Percentiles rank a stretch among this genome's conserved stretches.
phyloP scores from a whole-genome alignment of 1,140 invertebrate genomes.

The Limonius californicus region DNA sequence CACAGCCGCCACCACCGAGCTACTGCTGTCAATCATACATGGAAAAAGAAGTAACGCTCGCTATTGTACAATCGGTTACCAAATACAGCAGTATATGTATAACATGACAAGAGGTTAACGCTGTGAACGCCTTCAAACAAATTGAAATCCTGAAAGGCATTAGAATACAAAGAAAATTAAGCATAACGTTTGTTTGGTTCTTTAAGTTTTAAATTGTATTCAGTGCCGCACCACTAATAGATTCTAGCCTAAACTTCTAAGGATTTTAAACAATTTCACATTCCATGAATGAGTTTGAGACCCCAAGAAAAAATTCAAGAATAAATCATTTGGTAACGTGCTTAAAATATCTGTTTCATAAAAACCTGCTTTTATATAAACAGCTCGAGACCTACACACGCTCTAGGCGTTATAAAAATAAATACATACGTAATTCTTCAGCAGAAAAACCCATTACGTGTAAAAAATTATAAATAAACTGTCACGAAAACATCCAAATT shows the following conservation, averaged over 20 bases:
- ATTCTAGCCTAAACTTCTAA: no score
- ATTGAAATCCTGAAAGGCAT: not conserved
- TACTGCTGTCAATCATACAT: slow-evolving; percentile 33
- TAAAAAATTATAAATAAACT: not conserved
- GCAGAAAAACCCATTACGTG: not conserved
- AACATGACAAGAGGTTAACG: not conserved
- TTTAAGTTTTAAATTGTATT: no score
- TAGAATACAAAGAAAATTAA: not conserved
- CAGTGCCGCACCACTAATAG: no score
- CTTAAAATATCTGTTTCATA: no score
- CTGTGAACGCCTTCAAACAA: not conserved
- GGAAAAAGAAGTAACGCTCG: not conserved
- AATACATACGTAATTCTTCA: not conserved
- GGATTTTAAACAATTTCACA: no score
- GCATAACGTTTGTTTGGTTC: no score
- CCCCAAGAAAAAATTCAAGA: no score
- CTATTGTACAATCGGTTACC: not conserved
- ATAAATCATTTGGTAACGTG: no score
- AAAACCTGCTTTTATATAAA: no score
- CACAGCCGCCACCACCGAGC: slow-evolving; percentile 36
- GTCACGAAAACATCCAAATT: not conserved
- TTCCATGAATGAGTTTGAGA: no score
- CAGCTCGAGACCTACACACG: not conserved
- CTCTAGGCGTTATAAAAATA: not conserved
- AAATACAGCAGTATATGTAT: not conserved